A percentile compares a stretch with the other conserved stretches of the same genome.
Conservation (phyloP, 2,888 invertebrate genomes). For the Morpho achilles region DNA sequence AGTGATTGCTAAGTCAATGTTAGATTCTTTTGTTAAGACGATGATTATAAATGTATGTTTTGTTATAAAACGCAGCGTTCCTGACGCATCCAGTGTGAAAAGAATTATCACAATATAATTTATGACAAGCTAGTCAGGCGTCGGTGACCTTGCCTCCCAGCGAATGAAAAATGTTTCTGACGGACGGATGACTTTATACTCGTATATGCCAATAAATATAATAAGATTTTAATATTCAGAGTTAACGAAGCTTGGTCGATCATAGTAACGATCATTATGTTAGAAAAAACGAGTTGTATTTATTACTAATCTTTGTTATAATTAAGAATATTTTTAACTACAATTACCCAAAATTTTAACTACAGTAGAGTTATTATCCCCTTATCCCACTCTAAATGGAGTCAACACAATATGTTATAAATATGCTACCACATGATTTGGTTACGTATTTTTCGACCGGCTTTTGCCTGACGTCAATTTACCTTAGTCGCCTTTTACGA, state of each 20-base stretch:
- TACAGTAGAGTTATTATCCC: no score
- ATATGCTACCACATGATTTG: no score
- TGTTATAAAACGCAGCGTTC: constrained; percentile 13
- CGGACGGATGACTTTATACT: constrained; percentile 8
- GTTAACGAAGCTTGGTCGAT: constrained; percentile 4
- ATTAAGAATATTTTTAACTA: no score
- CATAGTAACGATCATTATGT: neutral
- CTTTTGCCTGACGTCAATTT: no score
- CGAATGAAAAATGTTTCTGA: constrained; percentile 29
- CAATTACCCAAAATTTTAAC: no score
- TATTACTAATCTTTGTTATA: neutral
- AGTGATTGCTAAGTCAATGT: no score
- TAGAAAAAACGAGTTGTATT: neutral
- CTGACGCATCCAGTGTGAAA: constrained; percentile 8
- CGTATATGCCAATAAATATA: constrained; percentile 19
- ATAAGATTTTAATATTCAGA: constrained; percentile 1
- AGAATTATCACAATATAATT: constrained; percentile 15
- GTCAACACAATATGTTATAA: no score
- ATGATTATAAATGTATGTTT: no score
- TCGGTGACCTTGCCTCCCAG: constrained; percentile 29
- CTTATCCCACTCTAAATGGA: no score
- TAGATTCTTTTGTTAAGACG: no score
- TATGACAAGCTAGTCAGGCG: constrained; percentile 22
- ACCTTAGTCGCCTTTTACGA: no score
- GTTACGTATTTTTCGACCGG: no score